Base-by-base conservation (phyloP, 2,797 vertebrate species). In the Neosalanx taihuensis region DNA sequence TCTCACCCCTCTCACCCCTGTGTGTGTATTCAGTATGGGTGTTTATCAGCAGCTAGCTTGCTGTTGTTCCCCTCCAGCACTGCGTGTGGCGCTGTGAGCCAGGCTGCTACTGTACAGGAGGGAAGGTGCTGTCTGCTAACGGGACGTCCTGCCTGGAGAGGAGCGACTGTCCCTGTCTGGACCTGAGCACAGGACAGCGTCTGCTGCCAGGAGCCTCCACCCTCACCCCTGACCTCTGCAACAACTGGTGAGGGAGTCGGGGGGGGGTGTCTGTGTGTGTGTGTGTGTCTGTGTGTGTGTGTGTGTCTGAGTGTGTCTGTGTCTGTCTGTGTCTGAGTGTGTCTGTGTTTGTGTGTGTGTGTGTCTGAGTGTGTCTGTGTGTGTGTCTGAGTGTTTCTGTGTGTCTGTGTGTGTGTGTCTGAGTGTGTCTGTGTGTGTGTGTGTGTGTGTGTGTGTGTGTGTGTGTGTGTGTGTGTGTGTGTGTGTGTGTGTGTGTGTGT, bases 41-140 rank as follows among this genome's bases (percentile, higher is more conserved):
- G 41, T 46, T 13, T 46, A 12, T 46, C 41, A 46, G 41, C 10
- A 12, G 41, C 41, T 9, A 46, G 37, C 12, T 1, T 46, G 41
- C 9, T 46, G 12, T 46, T 46, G 12, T 46, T 4, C 2, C 6
- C 66, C 0, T 56, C 20, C 79, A 95, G 95, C 88, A 89, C 74
- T 97, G 96, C 10, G 73, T 90, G 53, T 95, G 94, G 94, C 84
- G 13, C 10, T 97, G 96, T 82, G 93, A 95, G 80, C 92, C 95
- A 0, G 95, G 96, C 9, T 97, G 96, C 79, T 96, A 97, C 89
- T 97, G 96, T 53, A 90, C 94, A 0, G 84, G 73, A 1, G 94
- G 93, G 5, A 91, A 88, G 74, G 84, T 96, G 33, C 89, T 96
- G 80, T 93, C 87, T 31, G 87, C 78, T 0, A 89, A 94, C 0